Evolutionary conservation across 2,888 invertebrate genomes (phyloP), one percentile per base, ranked within the genome.

Genomic region (Leptinotarsa rubiginosa): DNA sequence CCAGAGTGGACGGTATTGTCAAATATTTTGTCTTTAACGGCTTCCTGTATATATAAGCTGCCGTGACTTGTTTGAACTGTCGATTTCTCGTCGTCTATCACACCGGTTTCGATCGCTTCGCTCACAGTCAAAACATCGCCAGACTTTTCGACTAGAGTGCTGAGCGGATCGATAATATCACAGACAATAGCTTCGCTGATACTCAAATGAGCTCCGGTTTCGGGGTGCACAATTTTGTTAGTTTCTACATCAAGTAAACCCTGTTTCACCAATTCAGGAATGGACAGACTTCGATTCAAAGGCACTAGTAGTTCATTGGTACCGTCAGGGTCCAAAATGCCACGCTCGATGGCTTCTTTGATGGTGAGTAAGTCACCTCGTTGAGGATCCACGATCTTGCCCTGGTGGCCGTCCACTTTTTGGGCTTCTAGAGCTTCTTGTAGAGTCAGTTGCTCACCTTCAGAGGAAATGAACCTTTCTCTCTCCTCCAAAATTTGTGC

Each of bases 181-280:
- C 95, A 95, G 81, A 94, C 91, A 69, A 97, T 94, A 41, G 97
- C 96, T 90, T 97, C 94, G 81, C 92, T 91, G 76, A 97, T 89
- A 72, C 93, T 93, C 70, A 97, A 89, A 77, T 92, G 91, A 80
- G 90, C 91, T 2, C 97, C 97, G 25, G 95, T 94, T 88, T 96
- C 96, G 2, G 97, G 96, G 87, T 97, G 97, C 79, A 97, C 91
- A 75, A 96, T 92, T 88, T 93, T 94, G 77, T 92, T 91, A 16
- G 92, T 91, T 47, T 88, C 87, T 4, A 92, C 91, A 85, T 95
- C 95, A 79, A 97, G 91, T 49, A 97, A 91, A 66, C 97, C 98
- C 88, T 97, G 96, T 79, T 93, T 91, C 78, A 96, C 91, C 64
- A 97, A 90, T 88, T 96, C 95, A 13, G 96, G 94, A 80, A 97